Evolutionary conservation across 64 coral and sea anemone genomes (phyloP), one percentile per base, ranked within the genome.

Genomic region (Acropora tenuis): DNA sequence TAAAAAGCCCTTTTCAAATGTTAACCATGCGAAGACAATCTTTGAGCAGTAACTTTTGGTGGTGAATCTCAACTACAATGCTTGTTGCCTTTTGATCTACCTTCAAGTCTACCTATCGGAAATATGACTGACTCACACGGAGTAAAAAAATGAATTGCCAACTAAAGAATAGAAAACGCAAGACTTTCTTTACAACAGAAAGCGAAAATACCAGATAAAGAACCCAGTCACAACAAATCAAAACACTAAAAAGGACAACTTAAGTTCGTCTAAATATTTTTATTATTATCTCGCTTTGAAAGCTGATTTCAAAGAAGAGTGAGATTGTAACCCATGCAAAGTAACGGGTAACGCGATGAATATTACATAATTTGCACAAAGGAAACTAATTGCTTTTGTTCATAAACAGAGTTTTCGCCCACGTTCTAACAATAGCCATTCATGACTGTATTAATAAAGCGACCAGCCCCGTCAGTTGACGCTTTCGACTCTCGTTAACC

Each of bases 281-380:
- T 30, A 18, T 19, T 71, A 71, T 20, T 11, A 20, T 85, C 1
- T 59, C 1, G 4, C 41, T 8, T 17, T 43, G 9, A 69, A 10
- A 85, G 82, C 82, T 85, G 82, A 69, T 50, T 85, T 85, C 82
- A 85, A 85, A 6, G 61, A 16, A n/a, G 60, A 2, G 12, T n/a
- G 17, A 18, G 66, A 18, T 58, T 71, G 42, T 49, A 72, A 67
- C 80, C 43, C 18, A 17, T 66, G 44, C 46, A 18, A 68, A n/a
- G 3, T 85, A 72, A 85, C 82, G 16, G 82, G 82, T 85, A 85
- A 5, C 43, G 15, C 68, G 2, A 71, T 85, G 8, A 85, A 85
- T 85, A 85, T 85, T 85, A 71, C 65, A 85, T 85, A 71, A 85
- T 85, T 48, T 4, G 10, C 61, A 85, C 82, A 85, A 49, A 71